These are phyloP conservation scores for Ophion ventricosus DNA, from an alignment of 2,888 invertebrate genomes.

Conservation along the genomic window DNA sequence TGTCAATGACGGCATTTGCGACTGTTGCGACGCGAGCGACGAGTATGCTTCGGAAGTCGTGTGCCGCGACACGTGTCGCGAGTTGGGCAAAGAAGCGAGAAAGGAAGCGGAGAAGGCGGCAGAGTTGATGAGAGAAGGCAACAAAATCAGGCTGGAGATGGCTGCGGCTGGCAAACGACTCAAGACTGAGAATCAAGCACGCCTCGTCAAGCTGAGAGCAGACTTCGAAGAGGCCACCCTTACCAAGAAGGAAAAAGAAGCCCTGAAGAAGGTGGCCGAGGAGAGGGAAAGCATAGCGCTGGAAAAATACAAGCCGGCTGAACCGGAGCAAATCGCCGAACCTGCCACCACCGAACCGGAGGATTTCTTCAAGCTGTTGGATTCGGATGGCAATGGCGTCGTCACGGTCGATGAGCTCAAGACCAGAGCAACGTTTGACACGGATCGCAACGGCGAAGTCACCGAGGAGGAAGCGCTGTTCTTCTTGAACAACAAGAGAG, in stretches of 20 bases:
- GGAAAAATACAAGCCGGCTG: constrained; percentile 89
- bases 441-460: constrained; percentile 94
- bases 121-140: constrained; percentile 92
- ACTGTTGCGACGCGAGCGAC: constrained; percentile 96
- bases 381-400: constrained; percentile 91
- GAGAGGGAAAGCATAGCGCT: constrained; percentile 90
- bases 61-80: constrained; percentile 92
- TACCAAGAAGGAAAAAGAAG: constrained; percentile 90
- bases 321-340: constrained; percentile 84
- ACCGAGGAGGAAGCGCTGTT: constrained; percentile 93
- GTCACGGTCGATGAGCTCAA: constrained; percentile 89
- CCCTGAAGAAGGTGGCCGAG: constrained; percentile 89
- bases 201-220: constrained; percentile 88
- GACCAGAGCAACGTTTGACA: constrained; percentile 92
- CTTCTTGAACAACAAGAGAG: constrained; percentile 89
- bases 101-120: constrained; percentile 89
- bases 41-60: constrained; percentile 87
- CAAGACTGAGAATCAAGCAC: constrained; percentile 89
- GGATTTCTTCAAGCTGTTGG: constrained; percentile 90
- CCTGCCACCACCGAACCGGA: constrained; percentile 86
- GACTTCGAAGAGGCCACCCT: constrained; percentile 91
- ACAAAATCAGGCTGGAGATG: constrained; percentile 89
- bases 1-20: constrained; percentile 98
- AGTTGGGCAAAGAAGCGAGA: constrained; percentile 91
- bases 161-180: constrained; percentile 89